Percentiles rank a stretch among this genome's conserved stretches.
phyloP scores from a whole-genome alignment of 2,888 invertebrate genomes.

The Barypeithes pellucidus region DNA sequence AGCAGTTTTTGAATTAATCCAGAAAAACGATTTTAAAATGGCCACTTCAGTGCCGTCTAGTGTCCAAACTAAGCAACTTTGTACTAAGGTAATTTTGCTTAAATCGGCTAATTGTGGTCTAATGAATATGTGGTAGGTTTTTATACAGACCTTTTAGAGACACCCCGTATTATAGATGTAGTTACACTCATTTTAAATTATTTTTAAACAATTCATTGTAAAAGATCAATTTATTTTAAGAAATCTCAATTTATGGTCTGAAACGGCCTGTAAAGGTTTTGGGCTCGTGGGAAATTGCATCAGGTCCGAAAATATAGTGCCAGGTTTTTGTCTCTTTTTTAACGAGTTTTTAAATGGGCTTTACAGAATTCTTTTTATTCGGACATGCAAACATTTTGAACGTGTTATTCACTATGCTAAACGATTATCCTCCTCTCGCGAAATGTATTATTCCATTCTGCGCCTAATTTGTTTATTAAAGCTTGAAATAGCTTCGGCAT shows the following conservation, averaged over 20 bases:
- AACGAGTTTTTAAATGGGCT: slow-evolving; percentile 40
- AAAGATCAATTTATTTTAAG: slow-evolving; percentile 13
- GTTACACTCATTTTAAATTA: neutral
- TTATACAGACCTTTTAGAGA: no score
- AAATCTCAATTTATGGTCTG: neutral
- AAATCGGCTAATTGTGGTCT: no score
- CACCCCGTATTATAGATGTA: neutral
- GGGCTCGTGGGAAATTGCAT: slow-evolving; percentile 25
- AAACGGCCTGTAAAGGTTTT: slow-evolving; percentile 11
- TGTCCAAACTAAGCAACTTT: no score
- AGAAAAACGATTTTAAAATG: no score
- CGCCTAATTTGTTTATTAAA: slow-evolving; percentile 48
- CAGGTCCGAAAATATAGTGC: slow-evolving; percentile 6
- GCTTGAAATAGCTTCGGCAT: slow-evolving; percentile 42
- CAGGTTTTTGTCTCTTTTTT: slow-evolving; percentile 34
- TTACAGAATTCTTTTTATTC: slow-evolving; percentile 31
- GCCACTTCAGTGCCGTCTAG: no score
- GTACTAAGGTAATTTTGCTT: no score
- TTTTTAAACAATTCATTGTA: neutral
- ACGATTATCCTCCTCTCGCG: slow-evolving; percentile 37
- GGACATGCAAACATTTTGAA: slow-evolving; percentile 44
- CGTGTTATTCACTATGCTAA: slow-evolving; percentile 34
- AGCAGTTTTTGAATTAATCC: no score
- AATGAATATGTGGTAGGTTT: no score
- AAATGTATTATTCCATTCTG: slow-evolving; percentile 39